Base-by-base conservation (phyloP, 2,113 vertebrate species). In the Sturnus vulgaris region DNA sequence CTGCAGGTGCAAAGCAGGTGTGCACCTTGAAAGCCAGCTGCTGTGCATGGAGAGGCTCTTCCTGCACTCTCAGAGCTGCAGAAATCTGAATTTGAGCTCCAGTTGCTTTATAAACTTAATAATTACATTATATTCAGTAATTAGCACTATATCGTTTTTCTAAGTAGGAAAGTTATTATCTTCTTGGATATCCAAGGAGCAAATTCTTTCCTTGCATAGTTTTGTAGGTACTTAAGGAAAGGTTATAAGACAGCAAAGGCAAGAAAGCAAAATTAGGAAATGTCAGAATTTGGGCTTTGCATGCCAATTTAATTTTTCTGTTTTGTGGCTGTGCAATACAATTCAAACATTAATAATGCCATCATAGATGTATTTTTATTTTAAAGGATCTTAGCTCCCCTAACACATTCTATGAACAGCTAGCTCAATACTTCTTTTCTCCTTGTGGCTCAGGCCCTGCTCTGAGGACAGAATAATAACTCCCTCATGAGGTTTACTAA, bases 381-480 rank as follows among this genome's bases (percentile, higher is more conserved):
- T 85, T 80, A 61, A 65, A 80, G 82, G 23, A 42, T 25, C 46
- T 31, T 39, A 47, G 18, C 7, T 73, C 27, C 44, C 46, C 75
- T 33, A 86, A 60, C 44, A 76, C 11, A 42, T 57, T 70, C 80
- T 63, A 76, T 70, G 42, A 93, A 61, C 55, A 93, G 28, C 44
- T 72, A 93, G 42, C 76, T 89, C 84, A 66, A 25, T 57, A 42
- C 7, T 63, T 56, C 53, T 53, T 88, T 73, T 86, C 46, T 92
- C 68, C 76, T 88, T 93, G 85, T 73, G 4, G 0, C 46, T 90
- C 79, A 92, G 57, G 80, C 66, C 15, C 57, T 76, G 42, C 16
- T 77, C 85, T 86, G 76, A 95, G 76, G 63, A 88, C 52, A 81
- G 93, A 95, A 97, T 93, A 85, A 70, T 92, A 90, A 97, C 93